These are phyloP conservation scores for Piscicola geometra DNA, from an alignment of 2,888 invertebrate species.

Conservation along the genomic window DNA sequence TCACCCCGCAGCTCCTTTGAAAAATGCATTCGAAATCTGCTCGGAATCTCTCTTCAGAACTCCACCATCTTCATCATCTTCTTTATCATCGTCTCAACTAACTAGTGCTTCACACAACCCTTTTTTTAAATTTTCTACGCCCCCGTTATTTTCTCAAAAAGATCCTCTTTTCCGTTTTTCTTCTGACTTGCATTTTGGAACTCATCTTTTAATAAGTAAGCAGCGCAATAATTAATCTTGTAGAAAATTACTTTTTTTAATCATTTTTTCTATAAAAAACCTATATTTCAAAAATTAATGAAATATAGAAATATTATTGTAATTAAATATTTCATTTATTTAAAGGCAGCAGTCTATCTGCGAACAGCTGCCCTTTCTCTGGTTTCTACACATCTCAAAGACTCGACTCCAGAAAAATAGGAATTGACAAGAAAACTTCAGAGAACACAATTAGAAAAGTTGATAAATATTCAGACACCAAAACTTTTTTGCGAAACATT, in stretches of 20 bases:
- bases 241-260: too few species aligned
- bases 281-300: too few species aligned
- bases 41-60: neutral
- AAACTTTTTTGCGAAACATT: neutral
- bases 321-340: too few species aligned
- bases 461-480: neutral
- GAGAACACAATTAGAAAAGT: neutral
- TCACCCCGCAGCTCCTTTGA: neutral
- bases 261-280: too few species aligned
- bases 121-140: too few species aligned
- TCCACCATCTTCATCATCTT: neutral
- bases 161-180: neutral
- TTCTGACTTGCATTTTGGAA: neutral
- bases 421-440: too few species aligned
- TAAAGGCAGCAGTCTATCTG: neutral
- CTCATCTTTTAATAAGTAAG: neutral
- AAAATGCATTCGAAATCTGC: neutral
- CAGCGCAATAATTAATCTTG: too few species aligned
- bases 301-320: too few species aligned
- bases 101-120: neutral
- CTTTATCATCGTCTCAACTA: neutral
- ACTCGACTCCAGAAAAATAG: too few species aligned
- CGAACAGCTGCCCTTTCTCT: constrained; percentile 7
- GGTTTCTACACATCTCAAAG: neutral
- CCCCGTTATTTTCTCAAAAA: neutral